Evolutionary conservation across 2,888 invertebrate species (phyloP).

Genomic region (Ochropleura plecta): DNA sequence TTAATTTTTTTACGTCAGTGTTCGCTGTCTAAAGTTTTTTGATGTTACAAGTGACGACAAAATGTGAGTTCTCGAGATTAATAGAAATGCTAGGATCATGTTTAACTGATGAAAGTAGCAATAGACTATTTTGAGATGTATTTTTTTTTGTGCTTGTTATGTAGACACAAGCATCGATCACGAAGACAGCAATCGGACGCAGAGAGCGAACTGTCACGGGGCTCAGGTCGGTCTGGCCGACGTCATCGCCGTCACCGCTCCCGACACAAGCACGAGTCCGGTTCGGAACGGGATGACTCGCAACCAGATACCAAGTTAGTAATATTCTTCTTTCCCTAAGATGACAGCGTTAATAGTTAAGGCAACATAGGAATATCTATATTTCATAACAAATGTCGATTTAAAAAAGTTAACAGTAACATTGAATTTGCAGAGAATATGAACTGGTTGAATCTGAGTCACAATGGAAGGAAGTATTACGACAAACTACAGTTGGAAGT

Average conservation of each 20-base stretch:
- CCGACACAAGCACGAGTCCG: constrained; percentile 93
- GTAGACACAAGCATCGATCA: constrained; percentile 94
- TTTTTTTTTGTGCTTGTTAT: constrained; percentile 10
- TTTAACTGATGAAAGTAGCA: not conserved
- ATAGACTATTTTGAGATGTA: not conserved
- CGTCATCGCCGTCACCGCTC: constrained; percentile 94
- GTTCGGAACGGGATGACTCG: constrained; percentile 93
- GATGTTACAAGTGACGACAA: constrained; percentile 16
- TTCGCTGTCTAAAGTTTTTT: constrained; percentile 52
- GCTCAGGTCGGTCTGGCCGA: constrained; percentile 95
- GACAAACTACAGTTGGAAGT: constrained; percentile 91
- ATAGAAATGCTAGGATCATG: constrained; percentile 1
- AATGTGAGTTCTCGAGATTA: constrained; percentile 17
- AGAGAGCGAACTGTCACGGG: constrained; percentile 96
- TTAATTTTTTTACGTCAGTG: constrained; percentile 51
- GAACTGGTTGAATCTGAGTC: constrained; percentile 96
- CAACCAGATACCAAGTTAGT: constrained; percentile 87
- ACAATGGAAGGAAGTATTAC: constrained; percentile 97
- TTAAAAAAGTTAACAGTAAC: not conserved
- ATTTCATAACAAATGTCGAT: not conserved
- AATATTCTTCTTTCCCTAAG: not conserved
- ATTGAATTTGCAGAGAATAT: constrained; percentile 83
- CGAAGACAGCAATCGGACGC: constrained; percentile 95
- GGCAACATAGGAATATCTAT: not conserved
- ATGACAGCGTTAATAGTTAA: not conserved